Evolutionary conservation across 2,888 invertebrate genomes (phyloP), one percentile per base, ranked within the genome.

Genomic region (Heliconius aoede): DNA sequence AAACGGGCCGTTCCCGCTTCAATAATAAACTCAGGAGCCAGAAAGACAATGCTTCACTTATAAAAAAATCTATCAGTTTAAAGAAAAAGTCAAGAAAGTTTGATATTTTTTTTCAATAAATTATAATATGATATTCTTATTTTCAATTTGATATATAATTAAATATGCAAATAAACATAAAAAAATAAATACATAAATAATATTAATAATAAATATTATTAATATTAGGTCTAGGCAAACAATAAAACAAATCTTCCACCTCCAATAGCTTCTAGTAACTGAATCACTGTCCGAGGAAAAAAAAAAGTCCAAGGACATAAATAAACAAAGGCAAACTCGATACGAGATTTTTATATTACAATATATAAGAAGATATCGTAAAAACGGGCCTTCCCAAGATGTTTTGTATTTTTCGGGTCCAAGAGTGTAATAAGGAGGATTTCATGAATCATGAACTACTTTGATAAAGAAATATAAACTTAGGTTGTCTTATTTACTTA

Each of bases 341-440:
- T 58, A 55, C 28, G 36, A 58, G 36, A 40, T 40, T 74, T 73
- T 73, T 73, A 51, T 73, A 73, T 64, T 58, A 74, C 58, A 74
- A 67, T 58, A 73, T 36, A 65, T 73, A 60, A 74, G 58, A 74
- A 74, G 69, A 55, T 67, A 28, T 40, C n/a, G 55, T 73, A 74
- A 74, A 74, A 74, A 24, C 40, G 60, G 28, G n/a, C 60, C 58
- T 40, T 24, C 24, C 67, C 28, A 74, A 74, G 67, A 74, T 40
- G 74, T 67, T 73, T 60, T 67, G 36, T 67, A 36, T 67, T 67
- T 73, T 36, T 73, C 32, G 36, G 67, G 67, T 40, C 60, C 28
- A 58, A 67, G 64, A 28, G 30, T n/a, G 58, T 74, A 69, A 69
- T 69, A 69, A 69, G 60, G 28, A 72, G 61, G 62, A 67, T 67